phyloP scores from a whole-genome alignment of 2,797 vertebrate genomes.

The Pseudochirops corinnae region DNA sequence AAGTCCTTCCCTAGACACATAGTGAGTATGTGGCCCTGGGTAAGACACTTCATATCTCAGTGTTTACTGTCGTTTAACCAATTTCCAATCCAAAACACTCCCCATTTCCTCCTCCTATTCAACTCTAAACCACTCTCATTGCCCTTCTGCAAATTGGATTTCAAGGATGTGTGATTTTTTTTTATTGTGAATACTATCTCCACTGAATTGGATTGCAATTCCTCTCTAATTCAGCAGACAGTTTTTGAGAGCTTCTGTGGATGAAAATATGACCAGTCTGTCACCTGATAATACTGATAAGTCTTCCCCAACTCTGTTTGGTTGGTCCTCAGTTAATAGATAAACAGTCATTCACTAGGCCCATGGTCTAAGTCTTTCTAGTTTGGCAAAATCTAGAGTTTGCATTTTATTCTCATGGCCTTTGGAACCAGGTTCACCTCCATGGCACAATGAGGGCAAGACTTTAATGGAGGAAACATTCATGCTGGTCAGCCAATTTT shows the following conservation, averaged over 20 bases:
- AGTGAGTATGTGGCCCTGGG: background rate
- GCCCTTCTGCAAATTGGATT: background rate
- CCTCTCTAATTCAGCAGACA: background rate
- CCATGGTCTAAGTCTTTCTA: background rate
- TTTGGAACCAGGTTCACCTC: background rate
- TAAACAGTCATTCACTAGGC: background rate
- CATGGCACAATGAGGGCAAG: background rate
- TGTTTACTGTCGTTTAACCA: background rate
- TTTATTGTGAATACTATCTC: background rate
- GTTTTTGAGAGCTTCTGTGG: background rate
- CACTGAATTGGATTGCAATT: background rate
- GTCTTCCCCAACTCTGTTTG: background rate
- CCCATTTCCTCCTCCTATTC: background rate
- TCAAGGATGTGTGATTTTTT: background rate
- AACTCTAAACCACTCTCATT: background rate
- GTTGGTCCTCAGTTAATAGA: background rate
- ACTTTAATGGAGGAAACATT: background rate
- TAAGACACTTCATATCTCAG: background rate
- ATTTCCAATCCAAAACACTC: background rate
- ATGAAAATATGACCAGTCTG: background rate
- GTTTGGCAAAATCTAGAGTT: background rate
- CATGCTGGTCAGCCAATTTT: background rate
- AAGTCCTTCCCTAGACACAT: background rate
- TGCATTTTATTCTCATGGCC: background rate
- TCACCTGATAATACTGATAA: background rate